phyloP scores from a whole-genome alignment of 2,797 vertebrate genomes.

The Sebastes baramenuke region DNA sequence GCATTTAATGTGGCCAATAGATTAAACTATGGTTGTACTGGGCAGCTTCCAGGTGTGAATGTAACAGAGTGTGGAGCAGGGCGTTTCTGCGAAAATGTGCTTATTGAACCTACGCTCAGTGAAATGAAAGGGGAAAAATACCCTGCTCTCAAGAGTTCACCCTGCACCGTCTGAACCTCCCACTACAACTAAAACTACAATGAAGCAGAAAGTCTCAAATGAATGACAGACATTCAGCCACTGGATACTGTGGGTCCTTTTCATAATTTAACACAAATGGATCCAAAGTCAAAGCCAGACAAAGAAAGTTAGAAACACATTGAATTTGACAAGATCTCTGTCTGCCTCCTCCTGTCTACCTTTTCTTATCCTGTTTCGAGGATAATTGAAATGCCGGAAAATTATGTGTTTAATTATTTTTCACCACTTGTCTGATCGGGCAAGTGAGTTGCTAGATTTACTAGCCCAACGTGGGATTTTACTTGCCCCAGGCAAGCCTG shows the following conservation, averaged over 20 bases:
- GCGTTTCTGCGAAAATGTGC: background rate
- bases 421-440: no score
- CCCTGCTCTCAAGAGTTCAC: background rate
- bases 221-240: background rate
- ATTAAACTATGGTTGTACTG: conserved; percentile 2
- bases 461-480: no score
- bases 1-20: background rate
- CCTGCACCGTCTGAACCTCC: conserved; percentile 8
- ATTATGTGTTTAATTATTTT: no score
- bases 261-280: conserved; percentile 19
- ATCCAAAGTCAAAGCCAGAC: conserved; percentile 20
- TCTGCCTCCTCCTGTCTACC: background rate
- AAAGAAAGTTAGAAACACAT: conserved; percentile 3
- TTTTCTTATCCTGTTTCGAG: no score
- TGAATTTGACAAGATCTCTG: conserved; percentile 3
- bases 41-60: conserved; percentile 26
- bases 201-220: conserved; percentile 7
- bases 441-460: no score
- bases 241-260: background rate
- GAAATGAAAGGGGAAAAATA: background rate
- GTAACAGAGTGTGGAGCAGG: background rate
- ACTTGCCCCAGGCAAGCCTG: no score
- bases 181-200: conserved; percentile 1
- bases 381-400: no score
- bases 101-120: background rate